Conservation (phyloP, 2,797 vertebrate species). For the Harpagifer antarcticus region DNA sequence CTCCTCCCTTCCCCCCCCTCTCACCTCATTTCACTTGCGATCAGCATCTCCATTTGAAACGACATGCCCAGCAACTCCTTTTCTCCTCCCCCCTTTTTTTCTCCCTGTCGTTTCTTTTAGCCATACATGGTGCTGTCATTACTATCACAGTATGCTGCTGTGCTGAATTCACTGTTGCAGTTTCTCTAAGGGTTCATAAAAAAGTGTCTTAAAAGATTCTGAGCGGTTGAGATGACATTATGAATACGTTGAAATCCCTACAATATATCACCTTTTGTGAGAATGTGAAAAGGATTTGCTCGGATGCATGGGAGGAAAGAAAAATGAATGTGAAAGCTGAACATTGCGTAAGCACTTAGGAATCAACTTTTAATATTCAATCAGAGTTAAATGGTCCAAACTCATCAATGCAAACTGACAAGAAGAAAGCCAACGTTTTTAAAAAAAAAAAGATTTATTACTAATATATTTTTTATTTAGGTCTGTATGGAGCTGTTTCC, state of each 20-base stretch:
- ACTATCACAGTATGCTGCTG: conserved; percentile 11
- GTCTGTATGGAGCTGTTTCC: background rate
- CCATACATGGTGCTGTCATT: conserved; percentile 28
- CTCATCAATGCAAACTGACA: background rate
- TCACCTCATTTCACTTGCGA: conserved; percentile 71
- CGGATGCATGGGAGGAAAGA: background rate
- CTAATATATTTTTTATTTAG: background rate
- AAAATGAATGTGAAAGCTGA: background rate
- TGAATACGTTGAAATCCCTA: background rate
- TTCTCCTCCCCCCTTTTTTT: conserved; percentile 3
- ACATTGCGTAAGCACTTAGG: background rate
- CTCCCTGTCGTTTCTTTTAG: conserved; percentile 32
- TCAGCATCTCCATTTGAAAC: conserved; percentile 58
- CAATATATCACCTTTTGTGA: conserved; percentile 6
- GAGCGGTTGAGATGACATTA: background rate
- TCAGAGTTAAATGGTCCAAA: background rate
- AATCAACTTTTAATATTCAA: background rate
- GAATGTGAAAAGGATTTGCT: conserved; percentile 10
- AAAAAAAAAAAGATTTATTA: conserved; percentile 5
- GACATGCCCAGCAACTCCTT: conserved; percentile 47
- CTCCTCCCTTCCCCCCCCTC: conserved; percentile 35
- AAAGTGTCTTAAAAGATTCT: conserved; percentile 18
- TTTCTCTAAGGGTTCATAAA: conserved; percentile 6
- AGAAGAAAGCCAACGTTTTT: background rate
- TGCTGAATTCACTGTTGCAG: conserved; percentile 9